Conservation (phyloP, 2,113 vertebrate genomes). For the Sterna hirundo region DNA sequence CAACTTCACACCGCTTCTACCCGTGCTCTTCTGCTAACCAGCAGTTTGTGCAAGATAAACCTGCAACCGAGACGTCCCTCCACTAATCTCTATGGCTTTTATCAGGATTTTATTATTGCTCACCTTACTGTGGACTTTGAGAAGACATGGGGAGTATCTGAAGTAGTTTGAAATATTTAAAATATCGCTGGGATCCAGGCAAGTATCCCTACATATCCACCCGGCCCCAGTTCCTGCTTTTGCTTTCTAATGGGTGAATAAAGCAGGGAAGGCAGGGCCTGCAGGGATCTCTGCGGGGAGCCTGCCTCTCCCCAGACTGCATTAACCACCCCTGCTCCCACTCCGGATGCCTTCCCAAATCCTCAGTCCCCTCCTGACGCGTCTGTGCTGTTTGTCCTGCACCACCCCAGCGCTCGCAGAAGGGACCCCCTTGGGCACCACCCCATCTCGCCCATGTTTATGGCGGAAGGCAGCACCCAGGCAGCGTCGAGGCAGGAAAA, state of each 20-base stretch:
- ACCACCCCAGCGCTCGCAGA: not conserved
- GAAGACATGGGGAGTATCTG: not conserved
- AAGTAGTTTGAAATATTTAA: not conserved
- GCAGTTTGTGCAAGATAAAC: not conserved
- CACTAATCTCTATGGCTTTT: conserved; percentile 44
- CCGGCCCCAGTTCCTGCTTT: not conserved
- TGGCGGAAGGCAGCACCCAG: not conserved
- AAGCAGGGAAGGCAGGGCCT: not conserved
- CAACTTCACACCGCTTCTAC: conserved; percentile 4
- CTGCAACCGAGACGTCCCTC: not conserved
- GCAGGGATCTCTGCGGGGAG: not conserved
- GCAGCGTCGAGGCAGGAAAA: not conserved
- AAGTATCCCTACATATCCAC: not conserved
- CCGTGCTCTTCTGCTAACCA: not conserved
- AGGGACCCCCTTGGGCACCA: not conserved
- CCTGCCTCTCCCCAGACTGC: not conserved
- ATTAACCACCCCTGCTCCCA: not conserved
- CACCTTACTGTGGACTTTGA: not conserved
- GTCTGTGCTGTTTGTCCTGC: not conserved
- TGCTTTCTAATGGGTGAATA: not conserved
- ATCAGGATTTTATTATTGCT: conserved; percentile 37
- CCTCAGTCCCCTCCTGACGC: not conserved
- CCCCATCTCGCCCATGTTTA: accelerated
- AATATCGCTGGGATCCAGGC: not conserved
- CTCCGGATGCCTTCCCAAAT: not conserved